Percentiles rank a stretch among this genome's conserved stretches.
These are phyloP conservation scores for Psettodes erumei DNA, from an alignment of 2,113 vertebrate genomes.

Conservation along the genomic window DNA sequence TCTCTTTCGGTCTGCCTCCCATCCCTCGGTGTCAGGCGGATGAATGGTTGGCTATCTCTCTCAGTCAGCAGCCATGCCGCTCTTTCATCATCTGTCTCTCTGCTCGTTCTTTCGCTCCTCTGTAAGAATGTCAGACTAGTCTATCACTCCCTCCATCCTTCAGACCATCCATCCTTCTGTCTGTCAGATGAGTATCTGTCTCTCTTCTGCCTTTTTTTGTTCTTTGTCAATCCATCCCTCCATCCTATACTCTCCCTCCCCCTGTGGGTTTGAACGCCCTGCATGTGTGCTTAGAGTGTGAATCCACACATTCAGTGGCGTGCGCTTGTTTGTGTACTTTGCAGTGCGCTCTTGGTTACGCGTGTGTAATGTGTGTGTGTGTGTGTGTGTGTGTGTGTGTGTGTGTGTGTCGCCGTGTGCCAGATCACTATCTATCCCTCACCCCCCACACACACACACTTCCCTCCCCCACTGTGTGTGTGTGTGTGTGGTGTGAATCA, in stretches of 20 bases:
- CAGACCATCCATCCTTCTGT: constrained; percentile 55
- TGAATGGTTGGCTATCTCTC: constrained; percentile 71
- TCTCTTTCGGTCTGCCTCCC: constrained; percentile 36
- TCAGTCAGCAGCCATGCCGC: constrained; percentile 59
- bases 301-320: not conserved
- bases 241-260: constrained; percentile 9
- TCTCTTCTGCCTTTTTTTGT: constrained; percentile 25
- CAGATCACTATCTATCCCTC: constrained; percentile 54
- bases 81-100: constrained; percentile 73
- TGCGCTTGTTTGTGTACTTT: constrained; percentile 41
- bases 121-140: constrained; percentile 67
- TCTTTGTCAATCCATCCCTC: constrained; percentile 27
- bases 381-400: constrained; percentile 33
- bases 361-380: constrained; percentile 14
- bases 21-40: constrained; percentile 54
- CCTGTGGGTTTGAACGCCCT: constrained; percentile 1
- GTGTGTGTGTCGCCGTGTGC: constrained; percentile 37
- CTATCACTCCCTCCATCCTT: constrained; percentile 59
- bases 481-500: constrained; percentile 71
- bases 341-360: constrained; percentile 15
- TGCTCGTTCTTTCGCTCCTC: constrained; percentile 63
- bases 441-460: not conserved
- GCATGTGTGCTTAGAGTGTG: not conserved
- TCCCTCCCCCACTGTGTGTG: constrained; percentile 30
- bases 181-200: constrained; percentile 63